phyloP scores from a whole-genome alignment of 2,888 invertebrate species.

The Aspidapion aeneum region DNA sequence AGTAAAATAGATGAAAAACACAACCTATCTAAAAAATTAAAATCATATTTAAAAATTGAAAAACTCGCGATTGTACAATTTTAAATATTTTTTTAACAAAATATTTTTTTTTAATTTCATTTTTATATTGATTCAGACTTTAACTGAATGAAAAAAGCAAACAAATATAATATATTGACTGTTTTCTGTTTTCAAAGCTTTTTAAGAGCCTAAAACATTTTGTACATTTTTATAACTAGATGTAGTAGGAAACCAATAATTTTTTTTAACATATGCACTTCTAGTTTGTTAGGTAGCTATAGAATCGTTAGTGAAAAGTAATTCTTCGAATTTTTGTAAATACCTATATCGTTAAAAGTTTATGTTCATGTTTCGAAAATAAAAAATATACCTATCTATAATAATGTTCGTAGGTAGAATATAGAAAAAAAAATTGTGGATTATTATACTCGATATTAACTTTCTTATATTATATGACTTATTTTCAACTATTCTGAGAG shows the following conservation, averaged over 20 bases:
- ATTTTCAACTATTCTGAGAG: background rate
- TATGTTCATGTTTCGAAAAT: background rate
- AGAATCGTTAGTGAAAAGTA: background rate
- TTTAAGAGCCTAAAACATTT: background rate
- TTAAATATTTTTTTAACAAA: no score
- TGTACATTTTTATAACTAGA: conserved; percentile 3
- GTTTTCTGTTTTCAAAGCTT: background rate
- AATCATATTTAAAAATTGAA: no score
- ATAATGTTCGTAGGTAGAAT: background rate
- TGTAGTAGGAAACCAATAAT: conserved; percentile 3
- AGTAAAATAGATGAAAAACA: background rate
- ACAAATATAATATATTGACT: background rate
- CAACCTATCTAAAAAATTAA: no score
- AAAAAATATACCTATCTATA: background rate
- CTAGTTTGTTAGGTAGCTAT: background rate
- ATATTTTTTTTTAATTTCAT: no score
- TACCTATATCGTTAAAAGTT: background rate
- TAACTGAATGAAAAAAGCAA: background rate
- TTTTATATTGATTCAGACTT: no score
- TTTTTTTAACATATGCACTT: background rate
- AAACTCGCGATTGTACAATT: no score
- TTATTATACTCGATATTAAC: background rate
- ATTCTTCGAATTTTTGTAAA: background rate
- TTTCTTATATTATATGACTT: background rate
- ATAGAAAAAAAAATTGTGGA: background rate